Percentiles rank a stretch among this genome's conserved stretches.
Conservation (phyloP, 2,888 invertebrate species). For the Galerucella pusilla region DNA sequence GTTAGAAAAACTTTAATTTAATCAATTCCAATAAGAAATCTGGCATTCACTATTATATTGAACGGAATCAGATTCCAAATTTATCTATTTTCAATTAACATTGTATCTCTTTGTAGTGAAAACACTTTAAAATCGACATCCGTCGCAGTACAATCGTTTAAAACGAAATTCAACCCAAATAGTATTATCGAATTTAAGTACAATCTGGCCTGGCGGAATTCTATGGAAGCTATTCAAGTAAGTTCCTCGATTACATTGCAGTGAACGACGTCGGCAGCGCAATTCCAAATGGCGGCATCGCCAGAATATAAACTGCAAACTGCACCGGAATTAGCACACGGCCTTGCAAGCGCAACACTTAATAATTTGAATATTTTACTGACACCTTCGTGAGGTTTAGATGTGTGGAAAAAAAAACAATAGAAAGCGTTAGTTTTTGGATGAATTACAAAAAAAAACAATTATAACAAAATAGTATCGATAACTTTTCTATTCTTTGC, state of each 20-base stretch:
- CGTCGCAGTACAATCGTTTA: conserved; percentile 17
- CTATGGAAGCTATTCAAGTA: conserved; percentile 19
- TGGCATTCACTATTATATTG: not conserved
- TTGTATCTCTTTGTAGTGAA: not conserved
- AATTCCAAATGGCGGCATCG: not conserved
- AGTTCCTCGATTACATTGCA: conserved; percentile 27
- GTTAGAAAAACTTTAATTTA: not conserved
- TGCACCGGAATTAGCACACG: conserved; percentile 22
- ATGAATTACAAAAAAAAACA: too few species aligned
- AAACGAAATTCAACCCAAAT: conserved; percentile 21
- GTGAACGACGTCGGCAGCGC: not conserved
- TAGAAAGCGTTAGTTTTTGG: too few species aligned
- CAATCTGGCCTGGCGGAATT: conserved; percentile 26
- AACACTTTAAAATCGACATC: not conserved
- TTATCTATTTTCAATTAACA: conserved; percentile 16
- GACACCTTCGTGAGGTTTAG: not conserved
- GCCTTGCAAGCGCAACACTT: not conserved
- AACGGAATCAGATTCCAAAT: not conserved
- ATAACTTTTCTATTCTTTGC: too few species aligned
- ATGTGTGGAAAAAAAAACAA: too few species aligned
- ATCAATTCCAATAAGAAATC: not conserved
- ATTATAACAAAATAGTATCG: too few species aligned
- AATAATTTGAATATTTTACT: not conserved
- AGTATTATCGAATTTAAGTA: conserved; percentile 19
- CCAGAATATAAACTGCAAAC: conserved; percentile 36